phyloP scores from a whole-genome alignment of 2,797 vertebrate species.

The Gephyroberyx darwinii region DNA sequence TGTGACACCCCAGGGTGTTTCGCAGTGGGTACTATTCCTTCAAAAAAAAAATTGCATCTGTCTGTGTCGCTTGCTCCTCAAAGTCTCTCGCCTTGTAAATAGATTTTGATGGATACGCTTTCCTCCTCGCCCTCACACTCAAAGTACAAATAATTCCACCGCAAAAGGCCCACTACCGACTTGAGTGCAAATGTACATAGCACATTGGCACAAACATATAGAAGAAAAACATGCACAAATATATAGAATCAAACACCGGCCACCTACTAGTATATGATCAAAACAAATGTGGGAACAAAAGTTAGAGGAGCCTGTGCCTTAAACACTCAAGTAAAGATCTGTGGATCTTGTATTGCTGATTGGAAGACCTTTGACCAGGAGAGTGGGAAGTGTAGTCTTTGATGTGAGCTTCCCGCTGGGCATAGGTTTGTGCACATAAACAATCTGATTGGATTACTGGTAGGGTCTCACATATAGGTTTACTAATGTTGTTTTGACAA shows the following conservation, averaged over 20 bases:
- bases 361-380: conserved; percentile 49
- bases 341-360: conserved; percentile 62
- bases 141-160: conserved; percentile 69
- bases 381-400: conserved; percentile 59
- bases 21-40: conserved; percentile 70
- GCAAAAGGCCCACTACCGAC: conserved; percentile 58
- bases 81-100: conserved; percentile 77
- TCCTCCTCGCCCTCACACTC: conserved; percentile 65
- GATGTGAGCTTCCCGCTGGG: conserved; percentile 59
- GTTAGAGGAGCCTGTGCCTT: conserved; percentile 44
- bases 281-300: conserved; percentile 60
- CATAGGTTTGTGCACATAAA: conserved; percentile 59
- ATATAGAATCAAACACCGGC: conserved; percentile 54
- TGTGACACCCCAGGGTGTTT: conserved; percentile 80
- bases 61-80: conserved; percentile 71
- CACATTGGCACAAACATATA: conserved; percentile 52
- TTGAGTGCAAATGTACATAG: conserved; percentile 45
- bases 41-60: conserved; percentile 66
- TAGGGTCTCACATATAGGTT: conserved; percentile 26
- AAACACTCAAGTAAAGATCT: conserved; percentile 38
- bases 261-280: conserved; percentile 60
- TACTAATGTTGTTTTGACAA: conserved; percentile 28
- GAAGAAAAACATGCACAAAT: conserved; percentile 53
- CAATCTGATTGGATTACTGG: conserved; percentile 49
- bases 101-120: conserved; percentile 79